Evolutionary conservation across 2,888 invertebrate species (phyloP), one percentile per base, ranked within the genome.

Genomic region (Brachyopa scutellaris): DNA sequence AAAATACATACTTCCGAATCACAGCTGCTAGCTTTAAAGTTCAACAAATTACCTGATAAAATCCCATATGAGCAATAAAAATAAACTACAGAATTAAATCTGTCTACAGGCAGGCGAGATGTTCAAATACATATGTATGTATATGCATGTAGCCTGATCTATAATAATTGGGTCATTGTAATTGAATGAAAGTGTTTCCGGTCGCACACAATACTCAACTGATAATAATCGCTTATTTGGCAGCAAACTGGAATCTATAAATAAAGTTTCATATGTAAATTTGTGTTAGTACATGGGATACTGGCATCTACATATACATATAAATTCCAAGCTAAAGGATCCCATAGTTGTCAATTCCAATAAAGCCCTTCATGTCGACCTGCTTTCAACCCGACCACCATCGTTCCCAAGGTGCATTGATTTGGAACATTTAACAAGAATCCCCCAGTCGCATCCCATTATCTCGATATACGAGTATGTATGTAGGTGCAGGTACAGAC

Each of bases 251-350:
- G 26, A 31, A 66, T 51, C 31, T 15, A 66, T 66, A 42, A 59
- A 57, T 40, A 64, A 38, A 49, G 15, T 64, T 64, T 31, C 42
- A 23, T 73, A 64, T 73, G 73, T 21, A 73, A 73, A 73, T 64
- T 64, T 38, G 8, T 11, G 15, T n/a, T n/a, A n/a, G n/a, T n/a
- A n/a, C n/a, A n/a, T n/a, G n/a, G n/a, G n/a, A n/a, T n/a, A n/a
- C n/a, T n/a, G n/a, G n/a, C n/a, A n/a, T n/a, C n/a, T n/a, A n/a
- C n/a, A n/a, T n/a, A n/a, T n/a, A n/a, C n/a, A n/a, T 42, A 53
- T 53, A 36, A 67, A 61, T 67, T 53, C 8, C 17, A 23, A 23
- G 36, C 36, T n/a, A 47, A 47, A 29, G 31, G 45, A 23, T 33
- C 45, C 21, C 26, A 45, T 33, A 23, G 45, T 2, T 36, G 8